Conservation (phyloP, 2,113 vertebrate species). For the Entosphenus tridentatus region DNA sequence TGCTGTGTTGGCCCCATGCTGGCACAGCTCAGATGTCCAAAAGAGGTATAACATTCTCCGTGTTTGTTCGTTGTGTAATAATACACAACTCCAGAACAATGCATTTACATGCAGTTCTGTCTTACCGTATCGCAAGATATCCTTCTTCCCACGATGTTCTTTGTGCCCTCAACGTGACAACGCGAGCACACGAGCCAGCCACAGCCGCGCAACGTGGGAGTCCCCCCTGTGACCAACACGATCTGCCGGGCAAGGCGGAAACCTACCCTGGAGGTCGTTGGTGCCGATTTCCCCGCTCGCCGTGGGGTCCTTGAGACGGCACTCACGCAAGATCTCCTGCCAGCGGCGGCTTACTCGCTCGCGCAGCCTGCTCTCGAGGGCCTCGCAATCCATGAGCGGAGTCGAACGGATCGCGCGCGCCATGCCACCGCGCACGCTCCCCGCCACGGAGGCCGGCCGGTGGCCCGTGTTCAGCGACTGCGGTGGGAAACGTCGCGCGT, state of each 20-base stretch:
- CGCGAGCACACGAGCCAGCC: too few relatives aligned
- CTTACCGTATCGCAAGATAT: too few relatives aligned
- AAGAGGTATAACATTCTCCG: too few relatives aligned
- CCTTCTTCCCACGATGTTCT: too few relatives aligned
- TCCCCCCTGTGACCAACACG: too few relatives aligned
- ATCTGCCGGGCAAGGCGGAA: neutral
- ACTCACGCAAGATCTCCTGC: slow-evolving; percentile 24
- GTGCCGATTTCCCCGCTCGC: slow-evolving; percentile 19
- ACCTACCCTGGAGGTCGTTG: slow-evolving; percentile 23
- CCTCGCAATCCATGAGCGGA: slow-evolving; percentile 16
- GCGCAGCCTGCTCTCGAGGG: slow-evolving; percentile 20
- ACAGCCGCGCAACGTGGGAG: too few relatives aligned
- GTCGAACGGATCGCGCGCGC: slow-evolving; percentile 1
- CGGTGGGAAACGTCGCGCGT: neutral
- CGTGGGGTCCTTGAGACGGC: slow-evolving; percentile 18
- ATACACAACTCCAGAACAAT: too few relatives aligned
- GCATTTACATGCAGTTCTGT: too few relatives aligned
- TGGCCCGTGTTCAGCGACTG: neutral
- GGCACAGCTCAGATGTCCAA: too few relatives aligned
- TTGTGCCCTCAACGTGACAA: too few relatives aligned
- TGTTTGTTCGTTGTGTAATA: too few relatives aligned
- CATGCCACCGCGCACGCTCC: slow-evolving; percentile 8
- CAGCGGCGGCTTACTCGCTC: slow-evolving; percentile 21
- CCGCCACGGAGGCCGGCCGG: neutral
- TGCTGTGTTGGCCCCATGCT: too few relatives aligned